These are phyloP conservation scores for Gibbula magus DNA, from an alignment of 2,888 invertebrate genomes.

Conservation along the genomic window DNA sequence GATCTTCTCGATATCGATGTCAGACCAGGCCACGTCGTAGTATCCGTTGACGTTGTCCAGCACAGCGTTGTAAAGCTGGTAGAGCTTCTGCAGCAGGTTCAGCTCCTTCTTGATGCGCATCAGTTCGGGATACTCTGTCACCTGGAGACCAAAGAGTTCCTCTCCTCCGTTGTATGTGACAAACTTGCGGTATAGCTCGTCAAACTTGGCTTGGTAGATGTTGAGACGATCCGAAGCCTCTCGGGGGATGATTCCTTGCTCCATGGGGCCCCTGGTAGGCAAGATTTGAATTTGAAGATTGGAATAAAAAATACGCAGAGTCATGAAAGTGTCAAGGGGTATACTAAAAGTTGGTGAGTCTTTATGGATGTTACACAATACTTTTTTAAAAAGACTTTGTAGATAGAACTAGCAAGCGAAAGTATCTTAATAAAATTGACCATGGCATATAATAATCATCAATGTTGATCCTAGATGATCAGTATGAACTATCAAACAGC, in stretches of 20 bases:
- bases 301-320: too few relatives aligned
- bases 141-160: constrained; percentile 92
- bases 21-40: constrained; percentile 97
- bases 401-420: too few relatives aligned
- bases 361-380: too few relatives aligned
- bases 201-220: constrained; percentile 86
- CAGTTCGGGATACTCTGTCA: constrained; percentile 94
- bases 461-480: too few relatives aligned
- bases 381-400: too few relatives aligned
- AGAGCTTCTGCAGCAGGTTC: constrained; percentile 95
- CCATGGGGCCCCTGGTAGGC: constrained; percentile 87
- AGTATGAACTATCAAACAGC: too few relatives aligned
- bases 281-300: too few relatives aligned
- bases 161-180: constrained; percentile 96
- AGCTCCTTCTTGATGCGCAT: constrained; percentile 94
- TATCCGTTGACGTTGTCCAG: constrained; percentile 96
- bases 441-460: too few relatives aligned
- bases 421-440: too few relatives aligned
- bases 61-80: constrained; percentile 96
- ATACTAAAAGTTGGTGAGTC: too few relatives aligned
- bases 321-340: too few relatives aligned
- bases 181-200: constrained; percentile 95
- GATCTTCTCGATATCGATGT: constrained; percentile 96
- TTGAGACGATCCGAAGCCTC: constrained; percentile 95
- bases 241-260: constrained; percentile 90